These are phyloP conservation scores for Aix galericulata DNA, from an alignment of 2,113 vertebrate genomes.

Conservation along the genomic window DNA sequence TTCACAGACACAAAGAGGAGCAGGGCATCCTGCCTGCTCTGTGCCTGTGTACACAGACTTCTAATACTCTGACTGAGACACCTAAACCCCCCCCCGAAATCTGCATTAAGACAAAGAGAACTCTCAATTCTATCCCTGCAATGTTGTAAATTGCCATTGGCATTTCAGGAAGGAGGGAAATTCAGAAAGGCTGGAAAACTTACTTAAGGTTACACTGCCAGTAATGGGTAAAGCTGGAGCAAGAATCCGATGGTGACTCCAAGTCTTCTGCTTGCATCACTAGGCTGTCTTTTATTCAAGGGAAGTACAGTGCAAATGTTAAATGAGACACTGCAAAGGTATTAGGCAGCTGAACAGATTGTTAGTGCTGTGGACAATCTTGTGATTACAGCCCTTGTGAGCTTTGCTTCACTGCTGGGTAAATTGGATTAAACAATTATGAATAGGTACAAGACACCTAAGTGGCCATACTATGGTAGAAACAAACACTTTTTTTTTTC, in stretches of 20 bases:
- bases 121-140: neutral
- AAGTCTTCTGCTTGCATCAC: neutral
- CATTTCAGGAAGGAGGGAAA: neutral
- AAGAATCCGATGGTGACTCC: neutral
- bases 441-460: neutral
- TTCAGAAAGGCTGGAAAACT: neutral
- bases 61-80: neutral
- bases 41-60: fast-evolving
- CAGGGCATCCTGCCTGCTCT: neutral
- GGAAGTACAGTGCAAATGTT: neutral
- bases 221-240: neutral
- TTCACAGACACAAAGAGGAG: neutral
- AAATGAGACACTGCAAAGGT: neutral
- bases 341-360: constrained; percentile 57
- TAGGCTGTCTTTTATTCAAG: neutral
- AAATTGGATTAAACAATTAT: constrained; percentile 50
- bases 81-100: neutral
- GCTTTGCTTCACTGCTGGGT: constrained; percentile 27
- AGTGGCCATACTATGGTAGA: neutral
- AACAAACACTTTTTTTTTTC: neutral
- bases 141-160: fast-evolving
- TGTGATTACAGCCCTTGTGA: constrained; percentile 49
- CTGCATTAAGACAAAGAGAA: neutral
- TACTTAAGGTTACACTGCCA: neutral
- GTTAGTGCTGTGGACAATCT: constrained; percentile 32